Evolutionary conservation across 1,140 invertebrate species (phyloP).

Genomic region (Pseudomyrmex gracilis): DNA sequence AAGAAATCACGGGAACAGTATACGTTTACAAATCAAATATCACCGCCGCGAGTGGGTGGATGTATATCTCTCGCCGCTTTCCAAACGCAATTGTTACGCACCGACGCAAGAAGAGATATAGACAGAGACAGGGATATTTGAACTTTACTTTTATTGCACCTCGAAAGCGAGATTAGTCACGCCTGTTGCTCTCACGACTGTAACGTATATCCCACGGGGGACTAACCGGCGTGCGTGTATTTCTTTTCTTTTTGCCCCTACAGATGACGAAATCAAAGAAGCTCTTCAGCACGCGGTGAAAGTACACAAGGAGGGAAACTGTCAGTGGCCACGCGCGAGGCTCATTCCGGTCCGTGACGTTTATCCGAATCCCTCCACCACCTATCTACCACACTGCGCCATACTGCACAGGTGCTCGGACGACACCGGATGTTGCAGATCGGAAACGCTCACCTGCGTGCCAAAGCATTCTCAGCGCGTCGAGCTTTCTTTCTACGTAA

Average conservation of each 20-base stretch:
- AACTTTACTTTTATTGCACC: conserved; percentile 1
- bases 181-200: not conserved
- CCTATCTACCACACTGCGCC: conserved; percentile 91
- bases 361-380: conserved; percentile 89
- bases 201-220: not conserved
- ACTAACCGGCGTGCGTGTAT: conserved; percentile 7
- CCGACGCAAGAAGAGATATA: not conserved
- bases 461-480: conserved; percentile 88
- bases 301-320: conserved; percentile 87
- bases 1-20: not conserved
- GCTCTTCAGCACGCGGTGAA: conserved; percentile 87
- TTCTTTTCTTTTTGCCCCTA: too few species aligned
- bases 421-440: conserved; percentile 91
- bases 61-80: conserved; percentile 5
- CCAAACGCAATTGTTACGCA: conserved; percentile 22
- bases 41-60: not conserved
- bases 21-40: conserved; percentile 13
- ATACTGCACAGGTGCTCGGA: conserved; percentile 91
- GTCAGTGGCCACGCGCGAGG: conserved; percentile 87
- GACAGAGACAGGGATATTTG: too few species aligned
- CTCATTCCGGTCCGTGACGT: conserved; percentile 88
- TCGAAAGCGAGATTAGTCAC: conserved; percentile 18
- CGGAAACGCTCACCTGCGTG: conserved; percentile 88
- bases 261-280: conserved; percentile 81
- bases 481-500: conserved; percentile 91